Evolutionary conservation across 2,888 invertebrate species (phyloP).

Genomic region (Tipula unca): DNA sequence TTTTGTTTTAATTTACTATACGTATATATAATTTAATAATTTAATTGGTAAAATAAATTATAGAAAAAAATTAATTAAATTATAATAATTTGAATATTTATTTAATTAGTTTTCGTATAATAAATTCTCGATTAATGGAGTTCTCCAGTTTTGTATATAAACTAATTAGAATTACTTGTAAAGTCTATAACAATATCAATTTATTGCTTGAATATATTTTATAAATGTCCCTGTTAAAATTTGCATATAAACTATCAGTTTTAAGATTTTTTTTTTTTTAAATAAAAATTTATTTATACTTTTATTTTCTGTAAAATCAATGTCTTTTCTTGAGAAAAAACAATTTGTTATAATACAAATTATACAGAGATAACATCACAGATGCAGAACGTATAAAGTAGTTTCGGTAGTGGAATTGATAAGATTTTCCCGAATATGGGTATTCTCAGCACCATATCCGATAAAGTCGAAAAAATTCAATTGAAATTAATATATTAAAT

Average conservation of each 20-base stretch:
- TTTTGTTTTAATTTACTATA: no score
- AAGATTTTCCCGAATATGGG: no score
- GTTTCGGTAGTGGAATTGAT: no score
- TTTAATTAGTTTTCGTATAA: neutral
- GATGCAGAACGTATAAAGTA: no score
- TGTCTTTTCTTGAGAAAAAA: neutral
- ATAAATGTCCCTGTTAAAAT: neutral
- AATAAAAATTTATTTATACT: neutral
- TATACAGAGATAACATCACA: neutral
- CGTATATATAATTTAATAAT: no score
- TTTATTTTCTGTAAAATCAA: neutral
- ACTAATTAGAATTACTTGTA: neutral
- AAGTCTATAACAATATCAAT: neutral
- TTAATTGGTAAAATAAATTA: no score
- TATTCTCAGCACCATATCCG: neutral
- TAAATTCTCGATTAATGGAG: neutral
- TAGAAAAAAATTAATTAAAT: no score
- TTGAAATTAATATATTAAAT: no score
- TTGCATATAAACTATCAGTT: neutral
- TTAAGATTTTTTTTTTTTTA: neutral
- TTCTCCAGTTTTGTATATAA: neutral
- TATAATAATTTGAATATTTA: no score
- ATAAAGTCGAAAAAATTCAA: neutral
- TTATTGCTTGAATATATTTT: neutral
- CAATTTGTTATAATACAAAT: neutral